phyloP scores from a whole-genome alignment of 2,888 invertebrate species.

The Ectemnius continuus region DNA sequence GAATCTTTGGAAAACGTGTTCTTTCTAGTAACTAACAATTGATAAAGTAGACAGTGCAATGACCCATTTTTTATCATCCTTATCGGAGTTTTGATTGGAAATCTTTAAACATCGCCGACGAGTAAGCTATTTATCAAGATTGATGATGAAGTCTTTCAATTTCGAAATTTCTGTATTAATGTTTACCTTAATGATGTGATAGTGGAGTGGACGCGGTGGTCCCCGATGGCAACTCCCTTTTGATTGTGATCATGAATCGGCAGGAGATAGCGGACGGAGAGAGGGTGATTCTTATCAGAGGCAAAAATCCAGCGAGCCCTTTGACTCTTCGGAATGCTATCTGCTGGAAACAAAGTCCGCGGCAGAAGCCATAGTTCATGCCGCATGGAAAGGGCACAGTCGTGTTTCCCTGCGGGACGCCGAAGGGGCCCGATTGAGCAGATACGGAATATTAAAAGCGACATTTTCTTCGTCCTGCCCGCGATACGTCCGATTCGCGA shows the following conservation, averaged over 20 bases:
- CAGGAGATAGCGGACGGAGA: conserved; percentile 27
- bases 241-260: conserved; percentile 57
- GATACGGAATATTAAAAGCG: conserved; percentile 68
- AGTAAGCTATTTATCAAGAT: too few relatives aligned
- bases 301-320: conserved; percentile 60
- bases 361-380: conserved; percentile 59
- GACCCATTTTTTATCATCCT: too few relatives aligned
- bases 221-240: neutral
- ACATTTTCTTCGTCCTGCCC: conserved; percentile 52
- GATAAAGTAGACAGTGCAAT: too few relatives aligned
- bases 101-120: too few relatives aligned
- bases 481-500: conserved; percentile 45
- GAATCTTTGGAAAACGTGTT: too few relatives aligned
- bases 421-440: conserved; percentile 61
- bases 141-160: too few relatives aligned
- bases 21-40: too few relatives aligned
- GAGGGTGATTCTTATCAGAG: conserved; percentile 59
- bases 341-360: conserved; percentile 59
- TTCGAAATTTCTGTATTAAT: too few relatives aligned
- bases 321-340: conserved; percentile 64
- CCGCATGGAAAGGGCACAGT: conserved; percentile 42
- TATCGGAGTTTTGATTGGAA: too few relatives aligned
- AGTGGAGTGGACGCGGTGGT: too few relatives aligned
- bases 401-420: conserved; percentile 64
- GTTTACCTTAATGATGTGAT: too few relatives aligned